Base-by-base conservation (phyloP, 2,888 invertebrate genomes). In the Cephalotes varians region DNA sequence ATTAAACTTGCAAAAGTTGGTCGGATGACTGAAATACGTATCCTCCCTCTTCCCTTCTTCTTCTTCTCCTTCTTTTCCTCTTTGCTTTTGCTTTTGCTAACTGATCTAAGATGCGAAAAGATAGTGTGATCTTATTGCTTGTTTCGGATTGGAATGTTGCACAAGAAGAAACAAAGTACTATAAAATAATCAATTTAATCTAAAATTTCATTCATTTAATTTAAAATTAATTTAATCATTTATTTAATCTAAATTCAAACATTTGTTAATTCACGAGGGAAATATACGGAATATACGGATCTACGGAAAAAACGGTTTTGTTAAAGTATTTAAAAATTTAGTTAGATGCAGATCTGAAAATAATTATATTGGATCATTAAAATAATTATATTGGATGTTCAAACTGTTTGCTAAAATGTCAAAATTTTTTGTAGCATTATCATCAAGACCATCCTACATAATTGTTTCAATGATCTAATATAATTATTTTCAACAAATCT, bases 1-100 rank as follows among this genome's bases (percentile, higher is more conserved):
- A 93, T 93, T 92, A 93, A 93, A 93, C 92, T 93, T 93, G 92
- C 91, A 90, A 91, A 93, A 93, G 93, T 93, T 93, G 91, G 88
- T 90, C 87, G 91, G 92, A 92, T 93, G 92, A 92, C 93, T 93
- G 92, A 93, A 92, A 93, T 92, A 91, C 92, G 90, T 91, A 92
- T 89, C 86, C 80, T 83, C 90, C 86, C 84, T 86, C 84, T 83
- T 81, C 81, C 54, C 65, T 72, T 51, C 86, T 82, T 83, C 84
- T 87, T 76, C 81, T 54, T 81, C 58, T 56, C 40, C 69, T 81
- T 80, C 79, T 76, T 85, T 71, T 71, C 73, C 67, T 51, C 54
- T 34, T 64, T 25, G 34, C 15, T 72, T 44, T 56, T 72, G 49
- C 71, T 56, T 34, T 31, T 69, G 77, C 34, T 51, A 77, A 81